Percentiles rank a stretch among this genome's conserved stretches.
These are phyloP conservation scores for Heteromyza rotundicornis DNA, from an alignment of 2,888 invertebrate species.

Conservation along the genomic window DNA sequence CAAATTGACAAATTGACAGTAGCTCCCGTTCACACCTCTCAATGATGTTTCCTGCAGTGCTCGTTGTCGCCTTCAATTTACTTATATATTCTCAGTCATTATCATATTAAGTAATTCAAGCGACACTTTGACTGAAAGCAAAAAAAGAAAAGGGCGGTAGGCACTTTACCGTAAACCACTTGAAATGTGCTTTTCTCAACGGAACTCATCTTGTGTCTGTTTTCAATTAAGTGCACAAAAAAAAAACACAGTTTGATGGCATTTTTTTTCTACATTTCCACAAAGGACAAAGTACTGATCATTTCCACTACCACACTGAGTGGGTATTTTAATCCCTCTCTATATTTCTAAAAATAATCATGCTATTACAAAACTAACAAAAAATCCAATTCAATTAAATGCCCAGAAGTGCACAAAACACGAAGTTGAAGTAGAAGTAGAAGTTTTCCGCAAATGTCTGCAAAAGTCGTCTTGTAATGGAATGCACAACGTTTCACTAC, in stretches of 20 bases:
- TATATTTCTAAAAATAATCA: background rate
- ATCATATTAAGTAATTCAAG: too few species aligned
- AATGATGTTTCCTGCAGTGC: background rate
- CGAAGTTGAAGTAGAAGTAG: too few species aligned
- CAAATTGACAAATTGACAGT: background rate
- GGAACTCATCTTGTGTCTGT: too few species aligned
- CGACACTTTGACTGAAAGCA: background rate
- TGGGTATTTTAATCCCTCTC: background rate
- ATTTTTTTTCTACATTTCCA: background rate
- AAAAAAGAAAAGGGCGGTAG: too few species aligned
- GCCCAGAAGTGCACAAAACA: background rate
- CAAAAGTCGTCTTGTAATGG: too few species aligned
- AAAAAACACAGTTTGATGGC: background rate
- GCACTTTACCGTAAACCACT: background rate
- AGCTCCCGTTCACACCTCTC: background rate
- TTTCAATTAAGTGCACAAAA: background rate
- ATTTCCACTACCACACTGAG: too few species aligned
- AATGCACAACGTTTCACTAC: too few species aligned
- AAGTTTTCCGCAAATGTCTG: too few species aligned
- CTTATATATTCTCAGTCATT: slow-evolving; percentile 1
- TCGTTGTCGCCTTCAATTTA: slow-evolving; percentile 16
- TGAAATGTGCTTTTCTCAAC: slow-evolving; percentile 1
- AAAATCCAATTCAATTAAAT: slow-evolving; percentile 3
- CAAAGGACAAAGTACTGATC: too few species aligned
- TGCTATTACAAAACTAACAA: background rate